A percentile compares a stretch with the other conserved stretches of the same genome.
Conservation (phyloP, 2,113 vertebrate species). For the Phylloscopus whistleri region DNA sequence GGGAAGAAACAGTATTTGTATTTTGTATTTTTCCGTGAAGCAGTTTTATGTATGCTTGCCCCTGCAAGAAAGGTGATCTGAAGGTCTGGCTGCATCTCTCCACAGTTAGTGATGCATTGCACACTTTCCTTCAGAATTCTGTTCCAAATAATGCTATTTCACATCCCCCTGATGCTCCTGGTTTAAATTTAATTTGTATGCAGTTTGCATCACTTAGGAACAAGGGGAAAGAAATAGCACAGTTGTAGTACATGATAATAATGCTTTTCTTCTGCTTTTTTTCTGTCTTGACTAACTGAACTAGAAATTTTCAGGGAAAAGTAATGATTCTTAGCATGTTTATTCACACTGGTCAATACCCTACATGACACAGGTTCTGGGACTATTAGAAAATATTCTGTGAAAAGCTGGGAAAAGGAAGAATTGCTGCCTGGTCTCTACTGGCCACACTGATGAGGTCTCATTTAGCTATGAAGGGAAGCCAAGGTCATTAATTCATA, state of each 20-base stretch:
- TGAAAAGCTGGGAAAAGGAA: neutral
- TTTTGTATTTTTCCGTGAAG: neutral
- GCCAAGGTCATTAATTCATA: neutral
- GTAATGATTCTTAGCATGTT: neutral
- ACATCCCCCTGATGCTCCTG: neutral
- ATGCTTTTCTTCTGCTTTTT: constrained; percentile 5
- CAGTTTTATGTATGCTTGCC: neutral
- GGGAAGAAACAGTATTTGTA: neutral
- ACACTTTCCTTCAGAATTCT: constrained; percentile 1
- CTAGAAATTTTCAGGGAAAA: neutral
- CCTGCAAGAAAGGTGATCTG: constrained; percentile 26
- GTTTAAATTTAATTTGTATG: constrained; percentile 51
- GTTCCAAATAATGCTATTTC: constrained; percentile 48
- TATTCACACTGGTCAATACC: neutral
- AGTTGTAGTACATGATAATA: constrained; percentile 51
- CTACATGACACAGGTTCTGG: neutral
- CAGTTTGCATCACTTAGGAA: neutral
- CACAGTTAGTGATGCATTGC: neutral
- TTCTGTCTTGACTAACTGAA: neutral
- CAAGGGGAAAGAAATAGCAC: constrained; percentile 32
- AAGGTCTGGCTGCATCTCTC: neutral
- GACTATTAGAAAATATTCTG: neutral
- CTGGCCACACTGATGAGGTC: neutral
- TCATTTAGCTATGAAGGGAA: neutral
- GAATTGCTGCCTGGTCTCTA: neutral